phyloP scores from a whole-genome alignment of 2,113 vertebrate genomes.

The Gymnarchus niloticus region DNA sequence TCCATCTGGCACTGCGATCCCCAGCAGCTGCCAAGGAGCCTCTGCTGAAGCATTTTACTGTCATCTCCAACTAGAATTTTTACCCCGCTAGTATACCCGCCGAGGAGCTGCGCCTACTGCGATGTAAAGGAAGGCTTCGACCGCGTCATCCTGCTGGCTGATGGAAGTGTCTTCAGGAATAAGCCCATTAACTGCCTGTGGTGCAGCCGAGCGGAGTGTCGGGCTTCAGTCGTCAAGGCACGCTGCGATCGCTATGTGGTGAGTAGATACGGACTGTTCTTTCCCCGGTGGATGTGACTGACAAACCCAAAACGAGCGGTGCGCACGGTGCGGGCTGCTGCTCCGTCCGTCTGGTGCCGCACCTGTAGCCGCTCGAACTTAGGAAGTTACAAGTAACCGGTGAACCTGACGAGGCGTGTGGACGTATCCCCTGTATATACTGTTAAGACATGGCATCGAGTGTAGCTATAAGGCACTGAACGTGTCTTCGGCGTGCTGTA shows the following conservation, averaged over 20 bases:
- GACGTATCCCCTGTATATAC: background rate
- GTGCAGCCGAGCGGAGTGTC: background rate
- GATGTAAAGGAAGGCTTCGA: background rate
- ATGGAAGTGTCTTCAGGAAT: background rate
- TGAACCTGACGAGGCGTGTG: background rate
- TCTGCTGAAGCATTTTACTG: background rate
- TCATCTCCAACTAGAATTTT: background rate
- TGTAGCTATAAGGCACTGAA: too few relatives aligned
- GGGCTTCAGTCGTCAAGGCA: background rate
- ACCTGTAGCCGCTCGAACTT: slow-evolving; percentile 6
- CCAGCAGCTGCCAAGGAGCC: background rate
- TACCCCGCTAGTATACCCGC: background rate
- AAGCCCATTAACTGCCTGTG: background rate
- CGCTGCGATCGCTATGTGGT: background rate
- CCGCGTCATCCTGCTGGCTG: background rate
- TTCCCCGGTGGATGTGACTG: background rate
- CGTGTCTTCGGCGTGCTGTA: too few relatives aligned
- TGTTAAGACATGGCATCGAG: background rate
- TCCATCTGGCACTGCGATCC: background rate
- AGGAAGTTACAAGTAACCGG: background rate
- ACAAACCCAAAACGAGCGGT: background rate
- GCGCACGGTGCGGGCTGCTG: background rate
- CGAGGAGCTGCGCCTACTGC: background rate
- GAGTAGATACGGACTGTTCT: background rate
- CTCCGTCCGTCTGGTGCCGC: background rate